phyloP scores from a whole-genome alignment of 2,797 vertebrate genomes.

The Clarias laeviceps region DNA sequence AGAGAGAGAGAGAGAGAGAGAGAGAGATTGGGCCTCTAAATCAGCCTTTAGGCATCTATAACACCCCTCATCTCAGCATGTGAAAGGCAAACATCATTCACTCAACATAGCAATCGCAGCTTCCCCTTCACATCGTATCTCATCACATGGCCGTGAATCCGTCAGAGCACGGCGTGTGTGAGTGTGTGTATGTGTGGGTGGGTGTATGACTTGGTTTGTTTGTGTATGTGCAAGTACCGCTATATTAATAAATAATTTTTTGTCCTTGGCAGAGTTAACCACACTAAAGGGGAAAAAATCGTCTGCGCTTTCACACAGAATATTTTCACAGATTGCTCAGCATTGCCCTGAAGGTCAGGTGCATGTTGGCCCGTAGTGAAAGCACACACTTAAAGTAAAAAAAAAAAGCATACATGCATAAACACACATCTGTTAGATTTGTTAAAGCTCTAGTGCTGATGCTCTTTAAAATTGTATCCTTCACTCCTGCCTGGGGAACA shows the following conservation, averaged over 20 bases:
- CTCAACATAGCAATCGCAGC: slow-evolving; percentile 50
- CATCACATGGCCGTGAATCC: slow-evolving; percentile 36
- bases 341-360: slow-evolving; percentile 10
- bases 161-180: slow-evolving; percentile 10
- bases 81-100: slow-evolving; percentile 68
- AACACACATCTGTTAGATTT: slow-evolving; percentile 8
- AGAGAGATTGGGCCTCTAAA: slow-evolving; percentile 62
- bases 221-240: slow-evolving; percentile 17
- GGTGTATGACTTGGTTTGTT: background rate
- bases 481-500: slow-evolving; percentile 27
- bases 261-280: slow-evolving; percentile 18
- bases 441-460: slow-evolving; percentile 23
- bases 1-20: slow-evolving; percentile 38
- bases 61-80: slow-evolving; percentile 62
- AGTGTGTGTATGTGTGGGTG: background rate
- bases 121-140: slow-evolving; percentile 39
- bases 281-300: background rate
- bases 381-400: slow-evolving; percentile 19
- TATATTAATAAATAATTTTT: slow-evolving; percentile 12
- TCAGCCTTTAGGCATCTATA: slow-evolving; percentile 65
- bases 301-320: background rate
- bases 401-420: background rate
- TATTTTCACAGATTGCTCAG: background rate
- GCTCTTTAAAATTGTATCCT: slow-evolving; percentile 34
- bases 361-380: background rate